These are phyloP conservation scores for Otis tarda DNA, from an alignment of 2,113 vertebrate species.

Conservation along the genomic window DNA sequence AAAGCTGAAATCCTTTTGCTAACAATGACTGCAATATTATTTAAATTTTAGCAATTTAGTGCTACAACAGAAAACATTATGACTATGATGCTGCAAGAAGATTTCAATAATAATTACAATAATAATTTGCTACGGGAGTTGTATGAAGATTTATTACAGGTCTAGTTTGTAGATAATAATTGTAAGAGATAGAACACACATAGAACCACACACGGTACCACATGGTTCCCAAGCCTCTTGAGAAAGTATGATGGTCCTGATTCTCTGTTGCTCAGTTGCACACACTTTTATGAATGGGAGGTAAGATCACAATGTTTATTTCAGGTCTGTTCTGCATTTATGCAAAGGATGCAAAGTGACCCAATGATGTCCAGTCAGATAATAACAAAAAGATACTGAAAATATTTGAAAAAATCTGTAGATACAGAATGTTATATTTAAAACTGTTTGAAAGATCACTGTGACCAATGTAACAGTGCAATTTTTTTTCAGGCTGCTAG, in stretches of 20 bases:
- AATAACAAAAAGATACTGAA: neutral
- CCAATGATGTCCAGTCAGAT: too few species aligned
- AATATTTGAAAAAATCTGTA: neutral
- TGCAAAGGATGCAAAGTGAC: neutral
- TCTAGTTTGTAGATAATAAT: neutral
- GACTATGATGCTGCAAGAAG: neutral
- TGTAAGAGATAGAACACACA: neutral
- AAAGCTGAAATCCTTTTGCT: neutral
- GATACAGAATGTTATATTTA: accelerated
- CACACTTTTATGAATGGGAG: neutral
- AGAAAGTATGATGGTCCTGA: neutral
- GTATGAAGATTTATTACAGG: neutral
- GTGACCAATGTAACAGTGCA: neutral
- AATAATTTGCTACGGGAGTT: neutral
- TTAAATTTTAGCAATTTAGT: neutral
- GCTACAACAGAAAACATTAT: neutral
- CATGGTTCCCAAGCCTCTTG: neutral
- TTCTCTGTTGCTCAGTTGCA: neutral
- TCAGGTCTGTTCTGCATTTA: neutral
- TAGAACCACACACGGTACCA: neutral
- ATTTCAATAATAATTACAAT: neutral
- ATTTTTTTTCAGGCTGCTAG: neutral
- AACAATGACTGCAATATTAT: neutral
- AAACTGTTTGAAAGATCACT: neutral
- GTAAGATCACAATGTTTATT: neutral